Evolutionary conservation across 64 coral and sea anemone genomes (phyloP).

Genomic region (Actinia tenebrosa): DNA sequence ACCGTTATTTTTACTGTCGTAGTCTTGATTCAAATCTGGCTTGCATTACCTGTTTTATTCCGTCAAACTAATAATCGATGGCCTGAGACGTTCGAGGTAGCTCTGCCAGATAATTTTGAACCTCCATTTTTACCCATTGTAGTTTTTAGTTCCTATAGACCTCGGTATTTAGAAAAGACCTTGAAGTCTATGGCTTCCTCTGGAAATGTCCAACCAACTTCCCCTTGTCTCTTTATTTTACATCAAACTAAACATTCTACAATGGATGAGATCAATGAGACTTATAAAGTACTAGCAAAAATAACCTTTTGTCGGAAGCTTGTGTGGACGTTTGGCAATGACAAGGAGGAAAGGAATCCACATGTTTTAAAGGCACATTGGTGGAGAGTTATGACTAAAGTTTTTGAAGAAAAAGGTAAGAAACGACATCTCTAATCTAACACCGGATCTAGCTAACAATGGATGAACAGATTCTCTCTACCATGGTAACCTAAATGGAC

Average conservation of each 20-base stretch:
- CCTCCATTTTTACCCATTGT: conserved; percentile 71
- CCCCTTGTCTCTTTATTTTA: conserved; percentile 84
- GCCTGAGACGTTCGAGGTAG: conserved; percentile 67
- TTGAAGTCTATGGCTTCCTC: conserved; percentile 68
- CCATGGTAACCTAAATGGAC: too few relatives aligned
- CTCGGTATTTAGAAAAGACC: conserved; percentile 81
- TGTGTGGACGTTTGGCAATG: conserved; percentile 90
- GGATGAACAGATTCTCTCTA: too few relatives aligned
- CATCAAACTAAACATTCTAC: conserved; percentile 83
- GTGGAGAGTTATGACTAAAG: conserved; percentile 92
- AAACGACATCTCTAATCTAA: background rate
- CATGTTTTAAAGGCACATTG: conserved; percentile 85
- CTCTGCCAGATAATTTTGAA: conserved; percentile 43
- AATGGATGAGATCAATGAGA: conserved; percentile 93
- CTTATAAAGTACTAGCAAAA: conserved; percentile 79
- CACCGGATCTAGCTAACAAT: too few relatives aligned
- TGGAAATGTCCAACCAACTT: conserved; percentile 53
- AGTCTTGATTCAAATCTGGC: conserved; percentile 66
- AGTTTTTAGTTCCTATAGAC: conserved; percentile 85
- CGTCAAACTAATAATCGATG: conserved; percentile 40
- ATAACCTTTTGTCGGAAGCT: conserved; percentile 89
- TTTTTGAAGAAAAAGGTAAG: conserved; percentile 92
- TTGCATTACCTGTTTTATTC: conserved; percentile 80
- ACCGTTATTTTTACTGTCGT: conserved; percentile 80
- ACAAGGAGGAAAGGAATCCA: conserved; percentile 71